Percentiles rank a stretch among this genome's conserved stretches.
Evolutionary conservation across 2,888 invertebrate genomes (phyloP).

Genomic region (Hetaerina titia): DNA sequence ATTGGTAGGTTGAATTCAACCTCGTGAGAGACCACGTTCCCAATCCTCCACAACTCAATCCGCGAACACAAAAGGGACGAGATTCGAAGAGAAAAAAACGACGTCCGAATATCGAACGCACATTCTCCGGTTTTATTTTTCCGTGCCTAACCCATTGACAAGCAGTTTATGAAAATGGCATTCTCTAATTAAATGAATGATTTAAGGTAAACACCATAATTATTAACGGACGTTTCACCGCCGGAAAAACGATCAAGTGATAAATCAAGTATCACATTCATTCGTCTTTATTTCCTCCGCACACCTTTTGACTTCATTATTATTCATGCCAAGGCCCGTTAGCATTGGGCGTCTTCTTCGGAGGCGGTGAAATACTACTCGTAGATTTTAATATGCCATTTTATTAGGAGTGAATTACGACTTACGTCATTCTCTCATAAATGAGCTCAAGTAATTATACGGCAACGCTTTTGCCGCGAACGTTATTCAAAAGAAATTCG

Average conservation of each 20-base stretch:
- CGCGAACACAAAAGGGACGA: too few relatives aligned
- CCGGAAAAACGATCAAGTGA: not conserved
- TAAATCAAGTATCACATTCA: not conserved
- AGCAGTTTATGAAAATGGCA: too few relatives aligned
- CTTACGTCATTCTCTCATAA: not conserved
- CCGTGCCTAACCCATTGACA: too few relatives aligned
- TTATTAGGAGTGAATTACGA: not conserved
- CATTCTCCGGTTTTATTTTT: too few relatives aligned
- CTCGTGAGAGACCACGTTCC: too few relatives aligned
- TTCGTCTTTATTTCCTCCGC: not conserved
- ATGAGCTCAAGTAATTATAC: not conserved
- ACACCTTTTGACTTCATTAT: not conserved
- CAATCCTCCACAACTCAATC: too few relatives aligned
- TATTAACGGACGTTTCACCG: not conserved
- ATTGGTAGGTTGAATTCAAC: too few relatives aligned
- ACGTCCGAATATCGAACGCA: too few relatives aligned
- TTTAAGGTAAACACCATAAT: not conserved
- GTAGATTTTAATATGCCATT: not conserved
- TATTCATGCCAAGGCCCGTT: slow-evolving; percentile 25
- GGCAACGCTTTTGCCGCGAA: not conserved
- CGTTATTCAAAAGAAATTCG: too few relatives aligned
- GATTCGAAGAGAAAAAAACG: too few relatives aligned
- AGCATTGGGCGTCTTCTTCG: not conserved
- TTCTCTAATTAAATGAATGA: not conserved
- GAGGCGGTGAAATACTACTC: not conserved